phyloP scores from a whole-genome alignment of 2,888 invertebrate genomes.

The Dasysyrphus albostriatus region DNA sequence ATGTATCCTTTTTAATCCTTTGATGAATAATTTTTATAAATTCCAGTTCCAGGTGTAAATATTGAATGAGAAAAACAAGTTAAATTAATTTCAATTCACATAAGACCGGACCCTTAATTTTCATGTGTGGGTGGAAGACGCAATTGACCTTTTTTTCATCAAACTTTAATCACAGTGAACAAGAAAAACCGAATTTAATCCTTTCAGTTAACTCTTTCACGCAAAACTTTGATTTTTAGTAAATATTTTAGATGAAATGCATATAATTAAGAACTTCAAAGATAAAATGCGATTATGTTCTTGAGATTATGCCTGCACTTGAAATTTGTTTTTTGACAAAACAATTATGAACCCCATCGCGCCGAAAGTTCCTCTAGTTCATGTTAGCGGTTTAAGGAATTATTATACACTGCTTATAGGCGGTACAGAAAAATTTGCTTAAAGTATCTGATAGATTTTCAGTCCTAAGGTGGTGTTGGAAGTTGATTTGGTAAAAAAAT shows the following conservation, averaged over 20 bases:
- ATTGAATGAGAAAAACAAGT: not conserved
- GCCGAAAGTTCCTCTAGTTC: constrained; percentile 28
- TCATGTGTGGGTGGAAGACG: constrained; percentile 24
- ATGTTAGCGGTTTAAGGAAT: constrained; percentile 25
- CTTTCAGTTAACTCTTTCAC: constrained; percentile 8
- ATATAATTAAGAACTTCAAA: not conserved
- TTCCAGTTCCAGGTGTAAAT: constrained; percentile 9
- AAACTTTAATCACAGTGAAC: not conserved
- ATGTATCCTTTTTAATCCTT: constrained; percentile 27
- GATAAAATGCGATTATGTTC: not conserved
- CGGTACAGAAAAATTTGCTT: constrained; percentile 13
- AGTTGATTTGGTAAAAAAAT: constrained; percentile 21
- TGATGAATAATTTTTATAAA: not conserved
- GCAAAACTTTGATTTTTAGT: not conserved
- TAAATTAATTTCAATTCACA: constrained; percentile 32
- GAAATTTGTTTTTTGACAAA: constrained; percentile 45
- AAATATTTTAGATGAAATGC: not conserved
- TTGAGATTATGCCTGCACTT: constrained; percentile 56
- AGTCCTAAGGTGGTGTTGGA: constrained; percentile 7
- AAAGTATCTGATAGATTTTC: constrained; percentile 37
- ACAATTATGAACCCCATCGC: constrained; percentile 45
- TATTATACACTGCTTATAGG: constrained; percentile 48
- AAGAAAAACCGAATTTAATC: not conserved
- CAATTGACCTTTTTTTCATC: constrained; percentile 29
- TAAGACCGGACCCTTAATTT: constrained; percentile 10